These are phyloP conservation scores for Gastrophysa polygoni DNA, from an alignment of 2,888 invertebrate genomes.

Conservation along the genomic window DNA sequence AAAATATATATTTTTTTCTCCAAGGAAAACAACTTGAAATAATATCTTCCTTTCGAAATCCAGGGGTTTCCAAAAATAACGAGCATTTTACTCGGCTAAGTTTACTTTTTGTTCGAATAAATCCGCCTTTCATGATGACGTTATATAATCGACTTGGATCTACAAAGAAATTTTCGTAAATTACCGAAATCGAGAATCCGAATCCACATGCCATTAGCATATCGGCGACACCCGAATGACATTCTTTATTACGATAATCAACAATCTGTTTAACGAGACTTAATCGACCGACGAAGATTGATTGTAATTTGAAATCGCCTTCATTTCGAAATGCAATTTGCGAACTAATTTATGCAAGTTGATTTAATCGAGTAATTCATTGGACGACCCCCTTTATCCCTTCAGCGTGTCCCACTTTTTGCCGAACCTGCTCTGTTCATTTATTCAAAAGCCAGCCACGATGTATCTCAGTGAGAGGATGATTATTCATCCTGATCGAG, in stretches of 20 bases:
- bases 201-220: conserved; percentile 24
- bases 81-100: not conserved
- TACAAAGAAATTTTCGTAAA: not conserved
- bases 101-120: not conserved
- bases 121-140: not conserved
- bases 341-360: conserved; percentile 19
- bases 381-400: conserved; percentile 2
- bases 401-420: conserved; percentile 9
- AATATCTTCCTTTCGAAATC: not conserved
- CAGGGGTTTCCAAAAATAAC: too few relatives aligned
- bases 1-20: too few relatives aligned
- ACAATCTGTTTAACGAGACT: conserved; percentile 21
- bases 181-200: conserved; percentile 1
- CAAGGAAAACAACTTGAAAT: too few relatives aligned
- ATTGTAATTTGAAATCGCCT: conserved; percentile 10
- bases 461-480: not conserved
- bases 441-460: conserved; percentile 14
- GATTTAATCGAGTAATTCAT: conserved; percentile 14
- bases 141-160: not conserved
- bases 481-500: conserved; percentile 22
- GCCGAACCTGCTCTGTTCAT: conserved; percentile 9
- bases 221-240: conserved; percentile 17
- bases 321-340: conserved; percentile 22
- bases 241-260: conserved; percentile 23
- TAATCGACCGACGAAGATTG: conserved; percentile 15